Conservation (phyloP, 2,888 invertebrate genomes). For the Euclidia mi region DNA sequence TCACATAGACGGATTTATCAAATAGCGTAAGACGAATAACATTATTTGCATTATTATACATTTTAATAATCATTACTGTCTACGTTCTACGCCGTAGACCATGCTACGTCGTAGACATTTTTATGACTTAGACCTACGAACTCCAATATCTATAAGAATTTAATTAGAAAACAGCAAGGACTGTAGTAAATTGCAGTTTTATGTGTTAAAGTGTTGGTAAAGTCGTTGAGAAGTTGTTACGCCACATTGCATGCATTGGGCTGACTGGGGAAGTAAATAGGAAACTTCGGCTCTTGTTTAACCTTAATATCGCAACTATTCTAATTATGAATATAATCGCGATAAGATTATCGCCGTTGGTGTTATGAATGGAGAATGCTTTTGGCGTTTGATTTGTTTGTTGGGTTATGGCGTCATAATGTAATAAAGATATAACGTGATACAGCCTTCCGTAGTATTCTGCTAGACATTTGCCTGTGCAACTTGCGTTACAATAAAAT, state of each 20-base stretch:
- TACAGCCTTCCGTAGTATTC: too few species aligned
- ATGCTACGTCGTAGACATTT: not conserved
- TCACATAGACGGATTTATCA: too few species aligned
- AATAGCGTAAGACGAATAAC: too few species aligned
- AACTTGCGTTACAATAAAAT: too few species aligned
- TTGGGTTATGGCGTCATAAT: too few species aligned
- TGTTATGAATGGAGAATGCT: not conserved
- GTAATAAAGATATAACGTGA: too few species aligned
- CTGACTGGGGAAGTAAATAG: slow-evolving; percentile 29
- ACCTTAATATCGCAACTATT: slow-evolving; percentile 58
- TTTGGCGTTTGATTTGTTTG: too few species aligned
- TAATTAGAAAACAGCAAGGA: slow-evolving; percentile 48
- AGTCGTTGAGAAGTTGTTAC: slow-evolving; percentile 60
- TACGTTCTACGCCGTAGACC: not conserved
- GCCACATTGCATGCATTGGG: slow-evolving; percentile 33
- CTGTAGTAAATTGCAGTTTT: slow-evolving; percentile 63
- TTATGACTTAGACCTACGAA: slow-evolving; percentile 12
- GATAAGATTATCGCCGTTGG: slow-evolving; percentile 45
- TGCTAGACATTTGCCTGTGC: too few species aligned
- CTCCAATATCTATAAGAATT: slow-evolving; percentile 45
- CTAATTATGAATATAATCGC: slow-evolving; percentile 53
- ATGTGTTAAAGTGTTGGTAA: slow-evolving; percentile 52
- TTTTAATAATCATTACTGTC: too few species aligned
- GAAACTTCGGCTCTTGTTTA: slow-evolving; percentile 57
- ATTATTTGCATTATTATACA: too few species aligned